Evolutionary conservation across 1,140 invertebrate species (phyloP).

Genomic region (Drosophila paulistorum): DNA sequence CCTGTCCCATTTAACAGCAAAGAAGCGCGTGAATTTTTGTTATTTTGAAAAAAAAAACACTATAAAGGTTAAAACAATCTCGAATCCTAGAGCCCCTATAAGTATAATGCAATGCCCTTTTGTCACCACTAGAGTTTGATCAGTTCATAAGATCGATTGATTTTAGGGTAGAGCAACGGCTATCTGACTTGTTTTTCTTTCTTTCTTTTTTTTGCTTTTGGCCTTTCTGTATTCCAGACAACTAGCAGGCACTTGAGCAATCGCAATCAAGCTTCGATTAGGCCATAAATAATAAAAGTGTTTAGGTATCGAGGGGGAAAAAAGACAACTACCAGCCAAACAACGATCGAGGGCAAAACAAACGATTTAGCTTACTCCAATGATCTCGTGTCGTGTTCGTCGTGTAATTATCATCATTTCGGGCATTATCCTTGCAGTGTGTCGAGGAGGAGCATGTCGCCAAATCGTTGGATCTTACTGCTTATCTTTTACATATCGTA

Average conservation of each 20-base stretch:
- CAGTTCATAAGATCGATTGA: not conserved
- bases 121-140: not conserved
- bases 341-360: not conserved
- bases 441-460: constrained; percentile 86
- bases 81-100: not conserved
- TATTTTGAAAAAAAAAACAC: not conserved
- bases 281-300: constrained; percentile 56
- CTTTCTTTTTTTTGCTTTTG: not conserved
- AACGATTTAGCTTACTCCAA: constrained; percentile 2
- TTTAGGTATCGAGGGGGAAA: not conserved
- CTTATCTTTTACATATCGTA: constrained; percentile 90
- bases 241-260: constrained; percentile 57
- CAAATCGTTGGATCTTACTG: constrained; percentile 90
- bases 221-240: constrained; percentile 34
- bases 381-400: not conserved
- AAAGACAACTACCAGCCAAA: not conserved
- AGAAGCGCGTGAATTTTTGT: constrained; percentile 7
- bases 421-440: constrained; percentile 45
- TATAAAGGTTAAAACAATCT: not conserved
- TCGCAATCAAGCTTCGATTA: constrained; percentile 74
- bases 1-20: not conserved
- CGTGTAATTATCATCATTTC: too few relatives aligned
- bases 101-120: not conserved
- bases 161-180: constrained; percentile 2
- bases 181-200: constrained; percentile 30